These are phyloP conservation scores for Pheosia gnoma DNA, from an alignment of 2,888 invertebrate genomes.

Conservation along the genomic window DNA sequence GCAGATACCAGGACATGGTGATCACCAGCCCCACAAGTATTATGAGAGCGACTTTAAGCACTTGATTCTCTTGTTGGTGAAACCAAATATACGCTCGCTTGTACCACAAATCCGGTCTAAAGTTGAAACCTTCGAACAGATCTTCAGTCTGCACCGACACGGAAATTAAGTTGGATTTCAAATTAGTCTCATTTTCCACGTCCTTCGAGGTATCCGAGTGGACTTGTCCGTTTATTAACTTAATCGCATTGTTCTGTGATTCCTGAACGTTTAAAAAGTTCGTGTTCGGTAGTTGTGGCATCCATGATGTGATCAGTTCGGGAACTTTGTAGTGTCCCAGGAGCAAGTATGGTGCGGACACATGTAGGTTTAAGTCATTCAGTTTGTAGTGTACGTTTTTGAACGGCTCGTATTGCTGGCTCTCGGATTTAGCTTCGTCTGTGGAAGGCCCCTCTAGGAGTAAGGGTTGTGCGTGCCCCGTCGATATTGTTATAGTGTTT, in stretches of 20 bases:
- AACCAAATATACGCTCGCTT: conserved; percentile 85
- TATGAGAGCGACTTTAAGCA: conserved; percentile 87
- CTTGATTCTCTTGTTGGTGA: conserved; percentile 90
- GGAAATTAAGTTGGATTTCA: conserved; percentile 72
- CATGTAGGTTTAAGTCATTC: conserved; percentile 71
- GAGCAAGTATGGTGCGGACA: conserved; percentile 75
- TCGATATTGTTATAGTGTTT: conserved; percentile 91
- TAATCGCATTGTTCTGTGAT: conserved; percentile 53
- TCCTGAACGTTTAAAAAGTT: conserved; percentile 60
- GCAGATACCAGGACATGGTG: conserved; percentile 90
- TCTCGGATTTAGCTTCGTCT: conserved; percentile 49
- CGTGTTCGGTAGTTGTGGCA: conserved; percentile 68
- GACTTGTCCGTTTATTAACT: conserved; percentile 73
- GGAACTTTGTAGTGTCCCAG: conserved; percentile 90
- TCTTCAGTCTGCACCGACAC: conserved; percentile 85
- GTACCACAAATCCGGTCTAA: conserved; percentile 72
- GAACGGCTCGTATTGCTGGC: conserved; percentile 74
- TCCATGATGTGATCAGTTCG: conserved; percentile 80
- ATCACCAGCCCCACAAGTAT: conserved; percentile 87
- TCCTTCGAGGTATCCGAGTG: conserved; percentile 62
- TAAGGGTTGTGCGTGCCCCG: conserved; percentile 87
- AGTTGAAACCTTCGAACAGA: conserved; percentile 69
- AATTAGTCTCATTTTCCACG: conserved; percentile 72
- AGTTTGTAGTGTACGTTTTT: conserved; percentile 78
- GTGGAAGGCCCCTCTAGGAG: conserved; percentile 89